These are phyloP conservation scores for Apistogramma diplotaenia DNA, from an alignment of 2,113 vertebrate species.

Conservation along the genomic window DNA sequence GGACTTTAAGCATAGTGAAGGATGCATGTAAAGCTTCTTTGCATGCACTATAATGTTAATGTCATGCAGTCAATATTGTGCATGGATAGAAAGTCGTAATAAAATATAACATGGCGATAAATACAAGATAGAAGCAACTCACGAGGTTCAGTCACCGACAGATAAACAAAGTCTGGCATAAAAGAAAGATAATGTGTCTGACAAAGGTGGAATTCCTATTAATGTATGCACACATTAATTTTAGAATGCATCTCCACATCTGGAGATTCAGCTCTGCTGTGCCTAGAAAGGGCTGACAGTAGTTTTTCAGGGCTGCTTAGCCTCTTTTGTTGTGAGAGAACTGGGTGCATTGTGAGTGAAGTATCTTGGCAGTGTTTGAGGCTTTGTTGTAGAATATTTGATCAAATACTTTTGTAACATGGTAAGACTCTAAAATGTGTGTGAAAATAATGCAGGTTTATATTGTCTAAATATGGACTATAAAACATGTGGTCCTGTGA, in stretches of 20 bases:
- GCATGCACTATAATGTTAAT: not conserved
- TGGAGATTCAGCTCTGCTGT: slow-evolving; percentile 10
- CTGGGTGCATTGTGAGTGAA: not conserved
- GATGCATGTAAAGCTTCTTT: slow-evolving; percentile 18
- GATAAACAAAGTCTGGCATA: slow-evolving; percentile 6
- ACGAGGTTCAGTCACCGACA: not conserved
- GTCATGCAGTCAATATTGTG: not conserved
- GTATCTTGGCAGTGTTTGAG: not conserved
- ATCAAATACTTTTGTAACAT: not conserved
- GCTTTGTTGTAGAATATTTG: not conserved
- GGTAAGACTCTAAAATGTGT: not conserved
- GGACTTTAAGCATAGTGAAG: slow-evolving; percentile 4
- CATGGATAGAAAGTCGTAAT: not conserved
- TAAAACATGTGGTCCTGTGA: too few relatives aligned
- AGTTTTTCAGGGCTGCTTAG: not conserved
- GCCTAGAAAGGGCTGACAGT: not conserved
- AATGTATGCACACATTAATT: not conserved
- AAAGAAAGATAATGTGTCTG: not conserved
- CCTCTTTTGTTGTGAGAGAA: slow-evolving; percentile 3
- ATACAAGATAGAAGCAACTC: not conserved
- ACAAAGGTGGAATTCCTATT: slow-evolving; percentile 1
- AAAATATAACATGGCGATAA: not conserved
- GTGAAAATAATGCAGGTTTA: not conserved
- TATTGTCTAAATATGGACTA: not conserved
- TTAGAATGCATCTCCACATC: not conserved